A percentile compares a stretch with the other conserved stretches of the same genome.
Conservation (phyloP, 92 coral and sea anemone species). For the Paramuricea clavata region DNA sequence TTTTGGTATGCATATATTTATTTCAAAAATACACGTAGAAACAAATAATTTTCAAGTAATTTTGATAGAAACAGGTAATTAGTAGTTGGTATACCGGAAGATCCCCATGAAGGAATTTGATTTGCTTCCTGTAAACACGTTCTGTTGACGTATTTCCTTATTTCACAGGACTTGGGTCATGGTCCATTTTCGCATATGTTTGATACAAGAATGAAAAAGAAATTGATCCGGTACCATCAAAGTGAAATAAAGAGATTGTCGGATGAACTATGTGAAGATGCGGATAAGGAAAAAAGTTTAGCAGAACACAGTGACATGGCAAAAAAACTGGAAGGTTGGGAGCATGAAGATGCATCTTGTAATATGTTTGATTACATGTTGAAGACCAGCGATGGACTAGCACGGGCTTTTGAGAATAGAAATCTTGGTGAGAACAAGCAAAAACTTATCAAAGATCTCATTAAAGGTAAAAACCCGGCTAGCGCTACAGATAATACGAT, state of each 20-base stretch:
- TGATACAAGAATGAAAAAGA: slow-evolving; percentile 65
- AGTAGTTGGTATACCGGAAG: too few relatives aligned
- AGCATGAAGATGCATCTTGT: slow-evolving; percentile 91
- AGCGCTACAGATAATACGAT: slow-evolving; percentile 21
- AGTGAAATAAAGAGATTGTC: neutral
- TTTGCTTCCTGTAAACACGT: too few relatives aligned
- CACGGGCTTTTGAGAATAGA: slow-evolving; percentile 61
- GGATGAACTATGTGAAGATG: neutral
- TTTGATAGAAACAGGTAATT: too few relatives aligned
- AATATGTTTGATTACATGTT: slow-evolving; percentile 91
- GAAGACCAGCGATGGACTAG: slow-evolving; percentile 64
- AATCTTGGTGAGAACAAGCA: slow-evolving; percentile 68
- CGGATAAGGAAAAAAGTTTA: neutral
- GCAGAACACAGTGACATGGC: neutral
- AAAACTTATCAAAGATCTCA: slow-evolving; percentile 82
- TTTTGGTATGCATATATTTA: too few relatives aligned
- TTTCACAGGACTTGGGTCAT: slow-evolving; percentile 64
- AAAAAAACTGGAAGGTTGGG: neutral
- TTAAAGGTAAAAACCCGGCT: slow-evolving; percentile 50
- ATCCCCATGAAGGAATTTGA: too few relatives aligned
- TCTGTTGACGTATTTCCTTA: too few relatives aligned
- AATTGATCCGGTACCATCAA: neutral
- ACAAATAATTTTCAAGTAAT: too few relatives aligned
- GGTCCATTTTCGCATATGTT: slow-evolving; percentile 98
- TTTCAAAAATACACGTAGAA: too few relatives aligned